Conservation (phyloP, 2,888 invertebrate genomes). For the Lepetodrilus schrolli region DNA sequence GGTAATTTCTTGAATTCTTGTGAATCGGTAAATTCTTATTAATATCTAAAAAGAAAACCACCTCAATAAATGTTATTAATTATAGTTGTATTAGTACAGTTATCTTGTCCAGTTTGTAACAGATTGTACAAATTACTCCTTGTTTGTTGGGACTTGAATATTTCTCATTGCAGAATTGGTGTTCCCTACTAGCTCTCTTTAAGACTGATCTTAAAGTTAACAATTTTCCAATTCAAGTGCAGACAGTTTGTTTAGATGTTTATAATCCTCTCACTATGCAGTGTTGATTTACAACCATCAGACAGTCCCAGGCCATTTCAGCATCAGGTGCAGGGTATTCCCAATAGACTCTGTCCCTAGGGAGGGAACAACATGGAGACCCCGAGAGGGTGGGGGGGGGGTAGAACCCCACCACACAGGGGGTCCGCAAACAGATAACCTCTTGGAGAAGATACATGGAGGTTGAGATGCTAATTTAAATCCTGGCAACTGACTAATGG, state of each 20-base stretch:
- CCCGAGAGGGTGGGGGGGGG: neutral
- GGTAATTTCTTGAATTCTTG: no score
- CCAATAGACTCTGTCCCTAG: neutral
- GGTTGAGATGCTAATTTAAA: conserved; percentile 12
- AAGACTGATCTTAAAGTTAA: neutral
- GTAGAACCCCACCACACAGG: neutral
- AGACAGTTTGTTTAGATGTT: neutral
- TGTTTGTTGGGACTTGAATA: no score
- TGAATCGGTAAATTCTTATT: no score
- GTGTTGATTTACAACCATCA: conserved; percentile 16
- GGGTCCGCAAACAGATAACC: neutral
- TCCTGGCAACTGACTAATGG: conserved; percentile 25
- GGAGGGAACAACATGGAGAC: neutral
- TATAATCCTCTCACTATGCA: neutral
- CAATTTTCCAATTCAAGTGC: conserved; percentile 7
- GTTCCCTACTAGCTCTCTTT: neutral
- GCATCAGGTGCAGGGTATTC: conserved; percentile 17
- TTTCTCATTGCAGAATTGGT: no score
- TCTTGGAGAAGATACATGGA: neutral
- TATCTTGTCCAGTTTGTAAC: no score
- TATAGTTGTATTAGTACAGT: no score
- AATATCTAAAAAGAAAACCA: no score
- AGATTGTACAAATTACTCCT: no score
- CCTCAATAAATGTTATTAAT: no score
- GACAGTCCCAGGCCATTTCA: conserved; percentile 8